Conservation (phyloP, 2,888 invertebrate genomes). For the Orthosia gracilis region DNA sequence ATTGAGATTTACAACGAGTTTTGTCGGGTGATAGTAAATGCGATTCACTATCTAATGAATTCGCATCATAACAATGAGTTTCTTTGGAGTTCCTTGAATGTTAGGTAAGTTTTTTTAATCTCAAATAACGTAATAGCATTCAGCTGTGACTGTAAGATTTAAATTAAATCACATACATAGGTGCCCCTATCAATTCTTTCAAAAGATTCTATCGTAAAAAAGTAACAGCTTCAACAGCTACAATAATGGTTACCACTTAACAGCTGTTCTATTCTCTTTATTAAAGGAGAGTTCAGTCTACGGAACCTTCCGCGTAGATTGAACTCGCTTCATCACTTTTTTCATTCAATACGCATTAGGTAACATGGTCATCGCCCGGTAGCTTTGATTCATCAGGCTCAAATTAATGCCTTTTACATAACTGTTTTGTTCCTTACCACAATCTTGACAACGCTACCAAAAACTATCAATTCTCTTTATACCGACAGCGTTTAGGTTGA, state of each 20-base stretch:
- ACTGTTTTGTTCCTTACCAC: slow-evolving; percentile 55
- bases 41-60: slow-evolving; percentile 55
- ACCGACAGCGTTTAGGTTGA: slow-evolving; percentile 31
- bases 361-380: slow-evolving; percentile 74
- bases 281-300: not conserved
- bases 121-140: not conserved
- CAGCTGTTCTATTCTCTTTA: not conserved
- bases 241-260: not conserved
- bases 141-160: not conserved
- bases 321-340: slow-evolving; percentile 41
- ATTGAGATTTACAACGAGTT: slow-evolving; percentile 61
- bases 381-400: slow-evolving; percentile 65
- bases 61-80: slow-evolving; percentile 64
- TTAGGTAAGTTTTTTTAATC: not conserved
- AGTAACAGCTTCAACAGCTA: not conserved
- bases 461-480: slow-evolving; percentile 24
- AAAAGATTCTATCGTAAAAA: not conserved
- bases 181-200: not conserved
- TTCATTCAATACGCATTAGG: slow-evolving; percentile 67
- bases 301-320: slow-evolving; percentile 31
- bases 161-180: not conserved
- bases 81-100: slow-evolving; percentile 41
- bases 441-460: slow-evolving; percentile 24
- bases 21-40: slow-evolving; percentile 61
- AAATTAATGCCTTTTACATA: slow-evolving; percentile 56